Base-by-base conservation (phyloP, 2,113 vertebrate species). In the Malurus alboscapulatus region DNA sequence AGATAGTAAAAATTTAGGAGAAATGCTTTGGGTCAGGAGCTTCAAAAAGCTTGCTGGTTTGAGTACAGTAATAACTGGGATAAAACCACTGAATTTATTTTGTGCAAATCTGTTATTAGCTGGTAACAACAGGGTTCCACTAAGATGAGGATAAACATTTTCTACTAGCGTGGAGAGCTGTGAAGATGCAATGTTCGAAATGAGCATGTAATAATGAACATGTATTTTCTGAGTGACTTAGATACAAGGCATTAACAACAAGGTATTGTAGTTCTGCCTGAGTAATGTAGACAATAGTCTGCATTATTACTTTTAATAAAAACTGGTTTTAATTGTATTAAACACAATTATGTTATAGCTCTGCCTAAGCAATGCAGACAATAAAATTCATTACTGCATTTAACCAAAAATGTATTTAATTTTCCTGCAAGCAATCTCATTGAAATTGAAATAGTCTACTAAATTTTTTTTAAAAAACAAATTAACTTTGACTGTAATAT, bases 361-460 rank as follows among this genome's bases (percentile, higher is more conserved):
- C 95, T 92, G 95, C 93, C 93, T 95, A 71, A 97, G 73, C 75
- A 91, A 80, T 68, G 62, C 51, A 96, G 95, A 91, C 96, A 97
- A 94, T 94, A 74, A 73, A 93, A 97, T 96, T 91, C 94, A 89
- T 97, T 97, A 95, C 94, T 96, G 93, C 79, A 86, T 97, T 96
- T 96, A 96, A 96, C 38, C 12, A 5, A 96, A 97, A 97, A 97
- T 96, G 88, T 97, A 97, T 95, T 97, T 97, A 97, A 97, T 98
- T 96, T 97, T 97, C 96, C 94, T 94, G 88, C 85, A 97, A 94
- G 62, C 84, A 90, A 95, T 92, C 90, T 96, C 77, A 93, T 89
- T 95, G 65, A 95, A 96, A 97, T 92, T 95, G 74, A 97, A 97
- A 96, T 54, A 58, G 57, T 58, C 51, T 90, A 67, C 59, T 95